phyloP scores from a whole-genome alignment of 2,888 invertebrate genomes.

The Parnassius apollo region DNA sequence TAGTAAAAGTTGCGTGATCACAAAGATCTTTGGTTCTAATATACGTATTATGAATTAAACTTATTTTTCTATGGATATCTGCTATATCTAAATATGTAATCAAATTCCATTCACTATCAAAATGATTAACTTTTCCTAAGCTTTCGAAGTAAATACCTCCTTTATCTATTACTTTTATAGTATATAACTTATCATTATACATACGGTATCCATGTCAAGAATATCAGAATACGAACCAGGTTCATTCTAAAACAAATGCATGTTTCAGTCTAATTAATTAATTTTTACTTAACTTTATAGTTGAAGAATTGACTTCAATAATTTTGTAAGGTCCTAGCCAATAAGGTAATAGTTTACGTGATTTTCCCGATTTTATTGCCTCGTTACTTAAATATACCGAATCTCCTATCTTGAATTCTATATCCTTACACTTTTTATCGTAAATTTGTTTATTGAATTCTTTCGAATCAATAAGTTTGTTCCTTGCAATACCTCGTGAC shows the following conservation, averaged over 20 bases:
- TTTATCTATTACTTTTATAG: constrained; percentile 28
- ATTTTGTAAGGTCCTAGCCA: no score
- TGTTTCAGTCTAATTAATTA: constrained; percentile 31
- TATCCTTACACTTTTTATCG: no score
- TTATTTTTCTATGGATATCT: constrained; percentile 30
- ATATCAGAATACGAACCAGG: constrained; percentile 17
- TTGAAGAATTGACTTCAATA: no score
- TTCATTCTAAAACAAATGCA: constrained; percentile 33
- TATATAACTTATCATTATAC: constrained; percentile 15
- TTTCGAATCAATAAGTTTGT: no score
- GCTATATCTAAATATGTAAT: constrained; percentile 30
- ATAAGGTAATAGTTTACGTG: constrained; percentile 18
- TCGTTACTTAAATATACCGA: no score
- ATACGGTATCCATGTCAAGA: constrained; percentile 17
- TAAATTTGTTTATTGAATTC: no score
- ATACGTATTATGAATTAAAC: constrained; percentile 28
- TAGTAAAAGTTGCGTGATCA: constrained; percentile 25
- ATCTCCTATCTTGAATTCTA: no score
- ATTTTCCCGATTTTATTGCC: no score
- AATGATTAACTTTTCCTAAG: constrained; percentile 33
- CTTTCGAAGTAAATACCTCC: constrained; percentile 30
- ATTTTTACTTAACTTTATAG: no score
- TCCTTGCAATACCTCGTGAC: no score
- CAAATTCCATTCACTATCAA: constrained; percentile 33
- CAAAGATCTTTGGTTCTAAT: constrained; percentile 28